Percentiles rank a stretch among this genome's conserved stretches.
These are phyloP conservation scores for Eulemur coronatus DNA, from an alignment of 2,797 vertebrate species.

Conservation along the genomic window DNA sequence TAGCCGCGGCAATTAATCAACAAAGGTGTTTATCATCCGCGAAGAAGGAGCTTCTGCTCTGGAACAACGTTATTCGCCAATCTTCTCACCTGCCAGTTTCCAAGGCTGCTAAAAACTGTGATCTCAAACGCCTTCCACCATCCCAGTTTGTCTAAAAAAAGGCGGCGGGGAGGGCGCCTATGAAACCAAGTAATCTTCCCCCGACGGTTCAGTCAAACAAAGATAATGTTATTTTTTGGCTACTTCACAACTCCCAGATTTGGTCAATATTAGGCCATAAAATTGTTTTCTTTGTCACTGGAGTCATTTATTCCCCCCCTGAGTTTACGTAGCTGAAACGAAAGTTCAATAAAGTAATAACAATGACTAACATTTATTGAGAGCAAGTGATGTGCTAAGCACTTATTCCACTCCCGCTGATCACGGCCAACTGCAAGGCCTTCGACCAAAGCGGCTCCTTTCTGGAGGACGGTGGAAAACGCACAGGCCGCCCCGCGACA, in stretches of 20 bases:
- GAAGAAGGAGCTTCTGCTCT: slow-evolving; percentile 31
- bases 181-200: background rate
- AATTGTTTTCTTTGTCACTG: background rate
- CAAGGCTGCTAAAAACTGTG: fast-evolving
- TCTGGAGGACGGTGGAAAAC: fast-evolving
- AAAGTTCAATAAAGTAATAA: background rate
- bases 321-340: background rate
- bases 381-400: fast-evolving
- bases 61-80: slow-evolving; percentile 48
- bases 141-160: no score
- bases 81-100: slow-evolving; percentile 47
- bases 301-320: background rate
- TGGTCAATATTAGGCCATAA: background rate
- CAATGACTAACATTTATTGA: fast-evolving
- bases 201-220: background rate
- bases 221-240: background rate
- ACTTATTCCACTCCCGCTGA: fast-evolving
- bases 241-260: no score
- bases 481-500: fast-evolving
- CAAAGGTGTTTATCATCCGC: slow-evolving; percentile 65
- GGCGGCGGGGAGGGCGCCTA: no score
- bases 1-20: slow-evolving; percentile 47
- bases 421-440: background rate
- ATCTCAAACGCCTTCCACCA: no score
- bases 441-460: fast-evolving